Evolutionary conservation across 2,888 invertebrate species (phyloP), one percentile per base, ranked within the genome.

Genomic region (Troides oblongomaculatus): DNA sequence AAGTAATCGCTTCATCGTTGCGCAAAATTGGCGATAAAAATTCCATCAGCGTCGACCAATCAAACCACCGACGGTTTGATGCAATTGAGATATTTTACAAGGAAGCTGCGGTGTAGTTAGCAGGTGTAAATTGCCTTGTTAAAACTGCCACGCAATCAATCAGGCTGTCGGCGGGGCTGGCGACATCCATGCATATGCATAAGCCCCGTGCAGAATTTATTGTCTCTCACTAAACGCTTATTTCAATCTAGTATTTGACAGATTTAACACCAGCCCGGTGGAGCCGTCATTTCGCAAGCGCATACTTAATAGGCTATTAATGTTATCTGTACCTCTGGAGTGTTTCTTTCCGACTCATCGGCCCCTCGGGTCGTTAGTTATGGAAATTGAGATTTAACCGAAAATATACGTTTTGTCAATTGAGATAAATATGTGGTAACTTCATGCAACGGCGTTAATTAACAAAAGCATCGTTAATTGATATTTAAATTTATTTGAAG

Each of bases 121-220:
- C 85, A 87, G 84, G 88, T 88, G 89, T 87, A 88, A 89, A 89
- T 88, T 85, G 85, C 84, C 86, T 79, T 84, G 85, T 87, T 89
- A 79, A 87, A 84, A 80, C 72, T 72, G 75, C 73, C 74, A 71
- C 71, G 75, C 80, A 79, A 89, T 89, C 85, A 84, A 87, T 87
- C 84, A 81, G 75, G 56, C 78, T 79, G 81, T 79, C 64, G 23
- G 14, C 81, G 80, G 72, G 76, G 79, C 76, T 72, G 76, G 75
- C 76, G 68, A 73, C 71, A 56, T 10, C 53, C 59, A 70, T 66
- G 62, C 25, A 69, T 69, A 65, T 65, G 65, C 58, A 65, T 69
- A 25, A n/a, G 57, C 39, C 58, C 14, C 46, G 57, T 39, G 65
- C 46, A 39, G 21, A 69, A 62, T 69, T 69, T 65, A 69, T 69